phyloP scores from a whole-genome alignment of 2,113 vertebrate species.

The Sprattus sprattus region DNA sequence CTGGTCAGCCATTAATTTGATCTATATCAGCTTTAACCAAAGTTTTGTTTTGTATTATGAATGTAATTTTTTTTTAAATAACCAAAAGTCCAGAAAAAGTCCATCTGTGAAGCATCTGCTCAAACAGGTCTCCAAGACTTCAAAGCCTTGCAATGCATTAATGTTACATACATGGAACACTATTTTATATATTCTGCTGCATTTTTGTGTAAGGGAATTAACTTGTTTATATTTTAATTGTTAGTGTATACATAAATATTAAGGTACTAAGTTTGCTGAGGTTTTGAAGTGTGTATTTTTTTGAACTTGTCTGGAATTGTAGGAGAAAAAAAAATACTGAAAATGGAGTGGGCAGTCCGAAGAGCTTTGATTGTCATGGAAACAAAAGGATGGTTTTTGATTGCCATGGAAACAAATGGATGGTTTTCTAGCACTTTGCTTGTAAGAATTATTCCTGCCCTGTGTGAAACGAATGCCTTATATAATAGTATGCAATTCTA shows the following conservation, averaged over 20 bases:
- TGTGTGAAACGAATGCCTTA: slow-evolving; percentile 37
- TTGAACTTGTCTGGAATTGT: background rate
- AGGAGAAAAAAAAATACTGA: background rate
- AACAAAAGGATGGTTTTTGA: background rate
- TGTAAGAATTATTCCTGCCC: slow-evolving; percentile 16
- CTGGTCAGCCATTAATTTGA: background rate
- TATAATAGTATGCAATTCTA: slow-evolving; percentile 15
- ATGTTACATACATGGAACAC: background rate
- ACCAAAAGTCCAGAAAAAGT: background rate
- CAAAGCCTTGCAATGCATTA: background rate
- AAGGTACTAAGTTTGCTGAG: background rate
- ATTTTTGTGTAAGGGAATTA: slow-evolving; percentile 14
- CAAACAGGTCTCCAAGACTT: background rate
- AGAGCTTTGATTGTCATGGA: background rate
- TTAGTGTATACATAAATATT: background rate
- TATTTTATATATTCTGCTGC: background rate
- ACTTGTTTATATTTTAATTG: slow-evolving; percentile 6
- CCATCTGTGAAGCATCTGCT: background rate
- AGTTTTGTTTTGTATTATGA: slow-evolving; percentile 4
- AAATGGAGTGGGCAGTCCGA: background rate
- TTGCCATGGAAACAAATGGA: background rate
- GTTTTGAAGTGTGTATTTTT: slow-evolving; percentile 15
- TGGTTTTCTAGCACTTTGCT: slow-evolving; percentile 12
- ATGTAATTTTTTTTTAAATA: background rate
- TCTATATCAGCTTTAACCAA: background rate